A percentile compares a stretch with the other conserved stretches of the same genome.
These are phyloP conservation scores for Sitta carolinensis DNA, from an alignment of 2,797 vertebrate genomes.

Conservation along the genomic window DNA sequence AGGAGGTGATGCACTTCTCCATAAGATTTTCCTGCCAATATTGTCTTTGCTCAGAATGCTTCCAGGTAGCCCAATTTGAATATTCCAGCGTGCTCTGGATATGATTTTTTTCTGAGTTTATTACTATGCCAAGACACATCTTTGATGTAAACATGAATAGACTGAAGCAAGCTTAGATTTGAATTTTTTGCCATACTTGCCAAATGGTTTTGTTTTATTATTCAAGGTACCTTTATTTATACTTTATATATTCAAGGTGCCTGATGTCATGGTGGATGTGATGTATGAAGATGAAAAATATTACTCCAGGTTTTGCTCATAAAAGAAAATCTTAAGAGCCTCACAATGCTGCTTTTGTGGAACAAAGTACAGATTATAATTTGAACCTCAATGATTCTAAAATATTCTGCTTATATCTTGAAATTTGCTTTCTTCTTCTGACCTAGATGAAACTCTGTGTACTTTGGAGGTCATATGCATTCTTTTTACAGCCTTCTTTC, in stretches of 20 bases:
- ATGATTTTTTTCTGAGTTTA: background rate
- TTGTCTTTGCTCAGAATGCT: background rate
- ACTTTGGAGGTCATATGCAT: background rate
- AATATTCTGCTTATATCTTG: background rate
- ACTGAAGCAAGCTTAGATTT: background rate
- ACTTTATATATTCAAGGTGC: background rate
- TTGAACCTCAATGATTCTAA: background rate
- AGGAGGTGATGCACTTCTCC: background rate
- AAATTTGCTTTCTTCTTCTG: background rate
- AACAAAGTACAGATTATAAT: background rate
- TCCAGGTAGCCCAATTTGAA: background rate
- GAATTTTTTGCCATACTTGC: background rate
- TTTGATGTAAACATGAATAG: background rate
- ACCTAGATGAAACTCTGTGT: background rate
- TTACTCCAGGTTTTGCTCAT: background rate
- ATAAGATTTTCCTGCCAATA: background rate
- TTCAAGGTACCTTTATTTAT: background rate
- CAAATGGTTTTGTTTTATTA: background rate
- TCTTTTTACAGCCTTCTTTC: background rate
- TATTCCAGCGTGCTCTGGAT: background rate
- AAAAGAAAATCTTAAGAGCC: background rate
- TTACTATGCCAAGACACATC: background rate
- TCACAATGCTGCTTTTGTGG: background rate
- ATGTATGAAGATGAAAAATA: background rate
- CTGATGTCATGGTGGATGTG: background rate